Base-by-base conservation (phyloP, 1,140 invertebrate species). In the Lutraria rhynchaena region DNA sequence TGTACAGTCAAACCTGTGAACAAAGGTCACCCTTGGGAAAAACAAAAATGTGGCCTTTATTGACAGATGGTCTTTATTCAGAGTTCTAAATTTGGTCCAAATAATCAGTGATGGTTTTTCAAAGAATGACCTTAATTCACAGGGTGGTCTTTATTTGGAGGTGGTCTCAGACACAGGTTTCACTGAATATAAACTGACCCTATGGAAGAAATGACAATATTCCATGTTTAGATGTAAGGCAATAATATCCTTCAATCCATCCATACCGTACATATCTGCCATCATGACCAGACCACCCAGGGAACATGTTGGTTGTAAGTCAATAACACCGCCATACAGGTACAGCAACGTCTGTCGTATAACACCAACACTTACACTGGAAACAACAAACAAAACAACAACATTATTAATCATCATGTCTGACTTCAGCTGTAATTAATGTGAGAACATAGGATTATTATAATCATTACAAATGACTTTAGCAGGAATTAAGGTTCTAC, bases 131-230 rank as follows among this genome's bases (percentile, higher is more conserved):
- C n/a, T n/a, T n/a, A n/a, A n/a, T n/a, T n/a, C n/a, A n/a, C n/a
- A n/a, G n/a, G n/a, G n/a, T n/a, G n/a, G n/a, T n/a, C n/a, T n/a
- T n/a, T n/a, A n/a, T n/a, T n/a, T n/a, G n/a, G n/a, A n/a, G n/a
- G n/a, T n/a, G n/a, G n/a, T n/a, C n/a, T n/a, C n/a, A n/a, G n/a
- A n/a, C n/a, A n/a, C n/a, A n/a, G n/a, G n/a, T n/a, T n/a, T n/a
- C n/a, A n/a, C n/a, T n/a, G n/a, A n/a, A n/a, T n/a, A 73, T 9
- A 71, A 29, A 24, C 44, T 51, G 57, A 96, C 96, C 93, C 95
- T 95, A 88, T 97, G 96, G 90, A 97, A 98, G 87, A 96, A 95
- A 91, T 98, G 97, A 91, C 97, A 98, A 92, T 97, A 97, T 92
- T 97, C 96, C 5, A 95, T 95, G 92, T 97, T 96, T 7, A 98